Evolutionary conservation across 2,113 vertebrate species (phyloP).

Genomic region (Toxotes jaculatrix): DNA sequence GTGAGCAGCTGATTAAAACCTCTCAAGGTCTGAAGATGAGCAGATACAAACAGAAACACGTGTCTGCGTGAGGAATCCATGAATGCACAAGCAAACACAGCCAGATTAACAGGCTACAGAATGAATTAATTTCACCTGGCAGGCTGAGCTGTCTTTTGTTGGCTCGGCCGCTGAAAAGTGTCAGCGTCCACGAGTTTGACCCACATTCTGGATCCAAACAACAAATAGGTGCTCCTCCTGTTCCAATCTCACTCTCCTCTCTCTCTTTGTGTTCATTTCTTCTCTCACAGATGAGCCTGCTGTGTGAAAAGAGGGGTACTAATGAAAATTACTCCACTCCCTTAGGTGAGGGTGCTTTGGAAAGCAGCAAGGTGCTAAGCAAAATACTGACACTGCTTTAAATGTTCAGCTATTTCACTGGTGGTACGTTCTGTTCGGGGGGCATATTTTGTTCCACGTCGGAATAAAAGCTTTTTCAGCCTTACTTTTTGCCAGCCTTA

Average conservation of each 20-base stretch:
- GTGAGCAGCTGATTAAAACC: constrained; percentile 36
- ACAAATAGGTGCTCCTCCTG: constrained; percentile 41
- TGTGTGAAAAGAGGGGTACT: constrained; percentile 32
- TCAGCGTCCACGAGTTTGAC: constrained; percentile 45
- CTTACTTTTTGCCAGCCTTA: neutral
- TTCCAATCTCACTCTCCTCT: constrained; percentile 9
- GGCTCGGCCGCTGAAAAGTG: constrained; percentile 14
- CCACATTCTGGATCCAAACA: constrained; percentile 62
- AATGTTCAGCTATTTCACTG: constrained; percentile 33
- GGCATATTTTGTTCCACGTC: constrained; percentile 29
- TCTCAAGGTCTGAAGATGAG: neutral
- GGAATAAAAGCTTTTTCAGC: constrained; percentile 23
- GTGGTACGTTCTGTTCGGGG: neutral
- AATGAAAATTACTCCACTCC: constrained; percentile 36
- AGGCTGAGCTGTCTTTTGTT: constrained; percentile 15
- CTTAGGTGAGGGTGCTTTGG: neutral
- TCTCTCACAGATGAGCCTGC: constrained; percentile 1
- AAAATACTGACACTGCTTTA: constrained; percentile 29
- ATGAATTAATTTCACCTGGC: constrained; percentile 15
- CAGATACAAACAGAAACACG: constrained; percentile 29
- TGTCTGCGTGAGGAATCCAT: constrained; percentile 4
- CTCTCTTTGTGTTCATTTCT: constrained; percentile 3
- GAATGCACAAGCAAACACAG: neutral
- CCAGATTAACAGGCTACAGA: constrained; percentile 7
- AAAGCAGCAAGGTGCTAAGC: neutral